Evolutionary conservation across 2,113 vertebrate species (phyloP), one percentile per base, ranked within the genome.

Genomic region (Syrrhaptes paradoxus): DNA sequence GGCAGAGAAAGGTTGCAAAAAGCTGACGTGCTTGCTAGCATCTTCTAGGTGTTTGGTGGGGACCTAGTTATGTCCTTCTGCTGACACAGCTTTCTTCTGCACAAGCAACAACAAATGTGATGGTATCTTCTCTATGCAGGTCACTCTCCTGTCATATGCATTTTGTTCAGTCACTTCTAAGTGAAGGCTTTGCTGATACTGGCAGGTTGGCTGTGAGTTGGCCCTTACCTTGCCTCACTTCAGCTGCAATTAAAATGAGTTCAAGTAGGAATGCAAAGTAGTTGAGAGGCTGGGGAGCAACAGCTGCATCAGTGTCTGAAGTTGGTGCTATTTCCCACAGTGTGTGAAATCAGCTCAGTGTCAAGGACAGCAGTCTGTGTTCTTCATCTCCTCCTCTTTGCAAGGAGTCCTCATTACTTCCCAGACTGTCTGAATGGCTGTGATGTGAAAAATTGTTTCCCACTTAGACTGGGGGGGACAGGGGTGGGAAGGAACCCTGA

Each of bases 91-190:
- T 22, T 51, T 4, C 36, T 38, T 36, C 34, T 11, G 3, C 9
- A 36, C 68, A 59, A 61, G 51, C 41, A 71, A 10, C 2, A 25
- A 38, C 3, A 10, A n/a, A 32, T 19, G 9, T 1, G 3, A 8
- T 5, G 4, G 20, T 24, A 19, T 24, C 36, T 29, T 29, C 15
- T 34, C 41, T 29, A 18, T 48, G 48, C 63, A 41, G 25, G 25
- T 65, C 11, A 1, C 13, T 10, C 58, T 32, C 46, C 43, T 86
- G 34, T 34, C 51, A 32, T 2, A 3, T 8, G 6, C 8, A 0
- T 45, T 65, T 32, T 22, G 8, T 13, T 79, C 48, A 15, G 54
- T 7, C 21, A 1, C 20, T 41, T 32, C 17, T 13, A 17, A 26
- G 38, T 3, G 57, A 58, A 87, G 52, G 19, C 20, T 51, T 38